These are phyloP conservation scores for Tridacna gigas DNA, from an alignment of 2,888 invertebrate genomes.

Conservation along the genomic window DNA sequence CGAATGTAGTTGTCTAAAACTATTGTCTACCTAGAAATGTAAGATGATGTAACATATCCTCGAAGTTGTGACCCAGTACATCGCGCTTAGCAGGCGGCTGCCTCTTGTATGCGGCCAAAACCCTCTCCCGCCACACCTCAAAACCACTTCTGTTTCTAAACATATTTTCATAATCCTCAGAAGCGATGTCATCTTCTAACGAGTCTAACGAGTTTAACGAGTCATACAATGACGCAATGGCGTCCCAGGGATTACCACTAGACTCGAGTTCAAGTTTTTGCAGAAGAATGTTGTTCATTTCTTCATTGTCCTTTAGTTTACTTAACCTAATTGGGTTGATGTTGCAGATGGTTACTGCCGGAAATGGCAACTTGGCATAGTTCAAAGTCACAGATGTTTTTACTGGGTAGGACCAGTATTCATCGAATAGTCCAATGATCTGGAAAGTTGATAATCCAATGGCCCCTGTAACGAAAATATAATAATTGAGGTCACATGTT, in stretches of 20 bases:
- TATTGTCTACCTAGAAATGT: background rate
- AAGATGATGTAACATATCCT: conserved; percentile 1
- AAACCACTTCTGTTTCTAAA: background rate
- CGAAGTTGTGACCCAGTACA: background rate
- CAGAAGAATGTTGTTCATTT: background rate
- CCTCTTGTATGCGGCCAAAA: background rate
- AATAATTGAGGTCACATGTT: no score
- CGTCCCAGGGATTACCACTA: background rate
- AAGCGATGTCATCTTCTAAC: background rate
- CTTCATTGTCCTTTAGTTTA: background rate
- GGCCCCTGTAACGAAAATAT: conserved; percentile 22
- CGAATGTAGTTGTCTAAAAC: background rate
- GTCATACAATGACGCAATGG: background rate
- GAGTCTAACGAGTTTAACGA: background rate
- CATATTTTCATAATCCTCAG: background rate
- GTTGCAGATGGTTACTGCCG: conserved; percentile 71
- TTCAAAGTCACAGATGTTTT: conserved; percentile 62
- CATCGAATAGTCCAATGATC: conserved; percentile 29
- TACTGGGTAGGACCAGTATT: conserved; percentile 58
- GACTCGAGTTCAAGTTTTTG: background rate
- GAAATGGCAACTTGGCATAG: conserved; percentile 61
- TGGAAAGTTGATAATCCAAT: conserved; percentile 47
- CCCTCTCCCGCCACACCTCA: conserved; percentile 5
- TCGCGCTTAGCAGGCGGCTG: background rate
- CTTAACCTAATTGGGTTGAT: conserved; percentile 62